Conservation (phyloP, 2,888 invertebrate genomes). For the Pollenia griseotomentosa region DNA sequence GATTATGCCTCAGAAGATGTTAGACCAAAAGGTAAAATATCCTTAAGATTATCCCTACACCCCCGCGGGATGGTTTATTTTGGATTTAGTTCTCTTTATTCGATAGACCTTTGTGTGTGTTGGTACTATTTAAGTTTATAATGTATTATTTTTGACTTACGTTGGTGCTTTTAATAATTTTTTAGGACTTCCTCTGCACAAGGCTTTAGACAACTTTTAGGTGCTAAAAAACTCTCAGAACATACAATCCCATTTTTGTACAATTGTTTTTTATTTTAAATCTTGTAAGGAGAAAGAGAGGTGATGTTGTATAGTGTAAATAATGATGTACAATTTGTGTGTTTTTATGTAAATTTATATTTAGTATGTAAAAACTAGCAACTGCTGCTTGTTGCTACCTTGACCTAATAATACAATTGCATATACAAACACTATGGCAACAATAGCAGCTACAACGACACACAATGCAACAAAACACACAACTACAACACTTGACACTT, state of each 20-base stretch:
- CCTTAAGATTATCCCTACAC: too few species aligned
- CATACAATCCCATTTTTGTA: constrained; percentile 8
- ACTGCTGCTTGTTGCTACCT: constrained; percentile 63
- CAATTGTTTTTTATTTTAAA: too few species aligned
- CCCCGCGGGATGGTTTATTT: too few species aligned
- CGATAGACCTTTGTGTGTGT: too few species aligned
- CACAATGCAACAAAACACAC: background rate
- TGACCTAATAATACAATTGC: constrained; percentile 70
- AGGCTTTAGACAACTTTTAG: background rate
- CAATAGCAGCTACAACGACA: background rate
- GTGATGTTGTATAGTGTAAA: constrained; percentile 9
- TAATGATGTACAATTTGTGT: constrained; percentile 31
- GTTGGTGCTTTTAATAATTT: background rate
- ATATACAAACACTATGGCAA: constrained; percentile 20
- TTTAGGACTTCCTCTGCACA: background rate
- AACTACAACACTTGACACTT: constrained; percentile 43
- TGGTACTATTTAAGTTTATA: background rate
- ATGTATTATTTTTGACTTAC: background rate
- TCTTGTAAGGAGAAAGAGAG: background rate
- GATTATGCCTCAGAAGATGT: too few species aligned
- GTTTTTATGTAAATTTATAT: background rate
- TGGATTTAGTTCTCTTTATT: too few species aligned
- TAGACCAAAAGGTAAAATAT: too few species aligned
- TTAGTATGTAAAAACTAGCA: constrained; percentile 43
- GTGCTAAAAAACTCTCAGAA: constrained; percentile 25